These are phyloP conservation scores for Ceriagrion tenellum DNA, from an alignment of 2,888 invertebrate genomes.

Conservation along the genomic window DNA sequence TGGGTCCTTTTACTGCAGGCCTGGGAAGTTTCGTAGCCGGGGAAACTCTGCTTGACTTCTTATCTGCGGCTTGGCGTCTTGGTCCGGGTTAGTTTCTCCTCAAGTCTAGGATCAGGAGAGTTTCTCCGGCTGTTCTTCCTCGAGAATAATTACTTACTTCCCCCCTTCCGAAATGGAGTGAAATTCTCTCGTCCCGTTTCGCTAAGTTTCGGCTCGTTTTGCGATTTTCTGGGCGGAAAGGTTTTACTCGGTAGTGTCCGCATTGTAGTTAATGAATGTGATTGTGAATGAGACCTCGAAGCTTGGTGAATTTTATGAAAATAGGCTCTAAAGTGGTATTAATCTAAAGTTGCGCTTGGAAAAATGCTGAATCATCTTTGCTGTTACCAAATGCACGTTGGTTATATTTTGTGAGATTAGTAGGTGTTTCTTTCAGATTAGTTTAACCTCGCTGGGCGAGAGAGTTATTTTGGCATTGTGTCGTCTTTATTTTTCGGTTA, in stretches of 20 bases:
- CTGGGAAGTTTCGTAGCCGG: background rate
- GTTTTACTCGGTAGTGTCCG: background rate
- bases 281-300: background rate
- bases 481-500: no score
- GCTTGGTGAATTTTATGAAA: background rate
- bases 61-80: background rate
- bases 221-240: background rate
- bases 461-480: no score
- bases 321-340: background rate
- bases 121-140: background rate
- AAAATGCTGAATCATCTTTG: background rate
- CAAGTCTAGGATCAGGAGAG: background rate
- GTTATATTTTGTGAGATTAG: background rate
- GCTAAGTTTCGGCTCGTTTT: background rate
- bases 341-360: no score
- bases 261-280: background rate
- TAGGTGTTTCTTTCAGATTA: no score
- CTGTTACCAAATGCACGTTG: background rate
- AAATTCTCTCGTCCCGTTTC: background rate
- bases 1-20: background rate
- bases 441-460: no score
- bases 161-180: background rate
- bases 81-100: background rate
- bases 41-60: background rate
- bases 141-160: background rate